These are phyloP conservation scores for Muscina levida DNA, from an alignment of 2,888 invertebrate genomes.

Conservation along the genomic window DNA sequence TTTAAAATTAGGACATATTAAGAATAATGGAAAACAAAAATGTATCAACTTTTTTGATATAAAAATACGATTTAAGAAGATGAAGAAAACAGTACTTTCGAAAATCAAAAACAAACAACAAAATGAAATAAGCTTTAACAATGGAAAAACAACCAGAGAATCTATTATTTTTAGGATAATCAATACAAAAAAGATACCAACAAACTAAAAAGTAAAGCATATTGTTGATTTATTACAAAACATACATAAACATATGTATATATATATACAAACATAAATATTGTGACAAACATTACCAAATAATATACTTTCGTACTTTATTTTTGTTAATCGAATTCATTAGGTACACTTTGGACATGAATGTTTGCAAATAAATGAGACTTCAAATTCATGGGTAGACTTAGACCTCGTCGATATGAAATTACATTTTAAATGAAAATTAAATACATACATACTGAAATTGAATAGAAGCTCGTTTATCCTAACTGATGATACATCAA, in stretches of 20 bases:
- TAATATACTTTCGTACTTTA: too few relatives aligned
- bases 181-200: slow-evolving; percentile 16
- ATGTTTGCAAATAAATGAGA: too few relatives aligned
- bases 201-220: slow-evolving; percentile 6
- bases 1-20: slow-evolving; percentile 35
- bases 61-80: slow-evolving; percentile 22
- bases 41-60: slow-evolving; percentile 63
- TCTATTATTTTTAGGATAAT: slow-evolving; percentile 47
- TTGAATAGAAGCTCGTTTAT: too few relatives aligned
- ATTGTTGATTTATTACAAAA: slow-evolving; percentile 29
- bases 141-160: slow-evolving; percentile 42
- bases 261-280: slow-evolving; percentile 37
- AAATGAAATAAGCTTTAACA: slow-evolving; percentile 59
- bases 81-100: slow-evolving; percentile 31
- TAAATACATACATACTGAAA: too few relatives aligned
- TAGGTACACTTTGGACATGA: not conserved
- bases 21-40: slow-evolving; percentile 38
- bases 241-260: slow-evolving; percentile 18
- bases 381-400: too few relatives aligned
- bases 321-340: not conserved
- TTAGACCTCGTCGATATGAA: too few relatives aligned
- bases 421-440: too few relatives aligned
- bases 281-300: slow-evolving; percentile 64
- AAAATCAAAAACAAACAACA: slow-evolving; percentile 47
- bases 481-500: too few relatives aligned